phyloP scores from a whole-genome alignment of 2,888 invertebrate species.

The Drosophila imparisetae region DNA sequence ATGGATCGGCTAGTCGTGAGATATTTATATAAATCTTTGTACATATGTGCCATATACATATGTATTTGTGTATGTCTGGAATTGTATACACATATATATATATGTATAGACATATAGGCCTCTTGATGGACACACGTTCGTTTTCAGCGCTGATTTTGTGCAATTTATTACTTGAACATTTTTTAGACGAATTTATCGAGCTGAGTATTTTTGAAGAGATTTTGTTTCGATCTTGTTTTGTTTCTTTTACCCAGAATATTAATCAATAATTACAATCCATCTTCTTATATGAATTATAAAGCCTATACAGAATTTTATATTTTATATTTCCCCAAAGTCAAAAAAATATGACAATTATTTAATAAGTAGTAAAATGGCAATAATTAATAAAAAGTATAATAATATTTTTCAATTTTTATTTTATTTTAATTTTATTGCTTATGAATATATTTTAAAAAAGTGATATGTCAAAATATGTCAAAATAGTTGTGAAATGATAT shows the following conservation, averaged over 20 bases:
- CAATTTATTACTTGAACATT: conserved; percentile 69
- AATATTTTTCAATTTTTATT: background rate
- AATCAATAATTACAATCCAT: background rate
- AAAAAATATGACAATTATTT: too few species aligned
- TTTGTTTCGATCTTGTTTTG: background rate
- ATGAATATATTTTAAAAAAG: too few species aligned
- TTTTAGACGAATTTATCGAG: conserved; percentile 49
- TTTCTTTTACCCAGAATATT: background rate
- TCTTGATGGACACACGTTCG: conserved; percentile 26
- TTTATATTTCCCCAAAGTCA: too few species aligned
- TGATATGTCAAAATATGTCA: background rate
- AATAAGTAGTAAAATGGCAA: background rate
- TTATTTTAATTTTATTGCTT: too few species aligned
- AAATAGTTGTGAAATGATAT: background rate
- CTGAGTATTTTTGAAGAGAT: background rate
- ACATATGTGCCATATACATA: background rate
- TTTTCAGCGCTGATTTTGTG: conserved; percentile 35
- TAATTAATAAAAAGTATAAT: background rate
- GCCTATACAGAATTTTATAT: background rate
- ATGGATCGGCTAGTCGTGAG: conserved; percentile 14
- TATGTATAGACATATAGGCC: conserved; percentile 5
- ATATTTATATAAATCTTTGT: conserved; percentile 21
- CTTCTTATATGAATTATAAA: background rate
- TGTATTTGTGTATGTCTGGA: conserved; percentile 7
- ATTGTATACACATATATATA: background rate